These are phyloP conservation scores for Melanaphis sacchari DNA, from an alignment of 1,140 invertebrate genomes.

Conservation along the genomic window DNA sequence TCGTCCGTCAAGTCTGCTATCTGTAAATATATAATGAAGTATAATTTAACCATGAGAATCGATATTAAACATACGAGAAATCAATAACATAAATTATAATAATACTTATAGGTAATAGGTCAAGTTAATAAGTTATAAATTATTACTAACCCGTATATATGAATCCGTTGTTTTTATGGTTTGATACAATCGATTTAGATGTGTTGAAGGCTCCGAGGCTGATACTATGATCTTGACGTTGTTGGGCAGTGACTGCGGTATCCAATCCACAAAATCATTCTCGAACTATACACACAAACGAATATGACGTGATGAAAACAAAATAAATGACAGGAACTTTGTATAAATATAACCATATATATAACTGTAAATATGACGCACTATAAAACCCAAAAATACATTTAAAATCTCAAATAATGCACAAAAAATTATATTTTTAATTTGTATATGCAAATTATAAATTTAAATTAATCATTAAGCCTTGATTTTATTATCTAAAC, in stretches of 20 bases:
- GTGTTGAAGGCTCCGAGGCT: slow-evolving; percentile 68
- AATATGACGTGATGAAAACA: neutral
- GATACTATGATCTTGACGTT: slow-evolving; percentile 78
- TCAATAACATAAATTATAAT: neutral
- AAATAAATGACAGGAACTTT: neutral
- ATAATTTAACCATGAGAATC: neutral
- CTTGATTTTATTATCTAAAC: neutral
- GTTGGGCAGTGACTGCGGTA: slow-evolving; percentile 72
- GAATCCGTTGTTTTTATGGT: slow-evolving; percentile 63
- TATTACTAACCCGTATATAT: slow-evolving; percentile 64
- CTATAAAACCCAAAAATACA: neutral
- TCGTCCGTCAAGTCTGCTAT: neutral
- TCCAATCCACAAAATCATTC: slow-evolving; percentile 69
- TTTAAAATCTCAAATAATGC: too few species aligned
- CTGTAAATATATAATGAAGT: neutral
- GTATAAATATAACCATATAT: neutral
- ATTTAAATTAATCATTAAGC: neutral
- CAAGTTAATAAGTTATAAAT: neutral
- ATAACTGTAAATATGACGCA: neutral
- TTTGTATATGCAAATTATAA: neutral
- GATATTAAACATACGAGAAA: neutral
- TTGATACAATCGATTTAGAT: slow-evolving; percentile 64
- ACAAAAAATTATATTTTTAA: neutral
- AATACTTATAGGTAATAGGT: neutral
- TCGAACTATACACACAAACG: slow-evolving; percentile 58